Conservation (phyloP, 2,113 vertebrate species). For the Rattus rattus region DNA sequence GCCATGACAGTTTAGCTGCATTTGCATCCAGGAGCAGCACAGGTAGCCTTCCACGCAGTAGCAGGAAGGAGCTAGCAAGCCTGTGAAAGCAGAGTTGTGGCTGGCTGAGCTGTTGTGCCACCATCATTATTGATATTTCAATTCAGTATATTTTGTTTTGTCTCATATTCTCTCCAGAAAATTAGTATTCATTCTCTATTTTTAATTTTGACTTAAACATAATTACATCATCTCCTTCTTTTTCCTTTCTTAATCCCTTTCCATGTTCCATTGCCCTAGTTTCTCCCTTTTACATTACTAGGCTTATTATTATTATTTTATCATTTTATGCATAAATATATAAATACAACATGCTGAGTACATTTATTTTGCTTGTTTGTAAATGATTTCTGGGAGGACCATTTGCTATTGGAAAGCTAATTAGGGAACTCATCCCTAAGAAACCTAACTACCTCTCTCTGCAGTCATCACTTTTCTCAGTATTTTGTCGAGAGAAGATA, state of each 20-base stretch:
- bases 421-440: not conserved
- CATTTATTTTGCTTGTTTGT: not conserved
- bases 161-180: not conserved
- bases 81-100: not conserved
- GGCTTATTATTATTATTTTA: not conserved
- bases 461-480: not conserved
- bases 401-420: not conserved
- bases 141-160: not conserved
- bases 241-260: not conserved
- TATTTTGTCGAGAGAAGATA: not conserved
- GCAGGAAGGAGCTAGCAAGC: not conserved
- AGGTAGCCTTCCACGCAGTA: conserved; percentile 13
- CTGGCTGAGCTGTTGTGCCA: not conserved
- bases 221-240: not conserved
- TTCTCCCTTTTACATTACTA: not conserved
- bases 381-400: not conserved
- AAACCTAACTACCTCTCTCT: not conserved
- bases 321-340: not conserved
- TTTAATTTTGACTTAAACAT: not conserved
- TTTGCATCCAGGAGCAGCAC: not conserved
- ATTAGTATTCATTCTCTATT: not conserved
- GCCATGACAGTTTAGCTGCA: conserved; percentile 62
- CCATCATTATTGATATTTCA: not conserved
- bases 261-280: not conserved
- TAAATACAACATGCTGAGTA: not conserved